phyloP scores from a whole-genome alignment of 2,888 invertebrate genomes.

The Cartodere bifasciata region DNA sequence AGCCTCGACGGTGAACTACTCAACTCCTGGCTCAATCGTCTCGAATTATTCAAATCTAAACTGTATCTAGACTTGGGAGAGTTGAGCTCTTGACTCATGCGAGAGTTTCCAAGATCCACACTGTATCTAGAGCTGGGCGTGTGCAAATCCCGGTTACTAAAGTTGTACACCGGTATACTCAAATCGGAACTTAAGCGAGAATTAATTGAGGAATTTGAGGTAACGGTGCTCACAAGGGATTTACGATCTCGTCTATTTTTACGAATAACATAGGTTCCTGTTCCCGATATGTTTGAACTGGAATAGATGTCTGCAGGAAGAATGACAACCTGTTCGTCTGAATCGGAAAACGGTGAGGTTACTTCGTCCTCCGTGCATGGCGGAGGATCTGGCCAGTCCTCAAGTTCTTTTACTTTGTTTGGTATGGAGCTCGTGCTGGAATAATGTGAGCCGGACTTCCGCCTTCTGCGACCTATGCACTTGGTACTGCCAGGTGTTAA shows the following conservation, averaged over 20 bases:
- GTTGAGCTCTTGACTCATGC: conserved; percentile 40
- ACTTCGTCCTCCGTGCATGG: conserved; percentile 53
- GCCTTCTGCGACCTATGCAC: conserved; percentile 27
- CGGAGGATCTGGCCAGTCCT: conserved; percentile 64
- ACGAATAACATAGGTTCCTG: conserved; percentile 72
- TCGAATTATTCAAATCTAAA: conserved; percentile 44
- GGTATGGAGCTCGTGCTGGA: conserved; percentile 63
- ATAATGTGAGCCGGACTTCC: conserved; percentile 37
- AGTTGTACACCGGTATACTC: conserved; percentile 46
- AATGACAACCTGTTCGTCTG: conserved; percentile 33
- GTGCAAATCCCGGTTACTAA: conserved; percentile 46
- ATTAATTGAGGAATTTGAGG: conserved; percentile 44
- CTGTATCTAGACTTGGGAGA: conserved; percentile 48
- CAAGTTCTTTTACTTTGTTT: conserved; percentile 51
- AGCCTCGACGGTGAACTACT: conserved; percentile 30
- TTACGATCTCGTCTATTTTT: conserved; percentile 58
- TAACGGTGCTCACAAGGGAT: conserved; percentile 44
- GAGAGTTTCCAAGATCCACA: conserved; percentile 51
- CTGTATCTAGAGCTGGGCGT: conserved; percentile 55
- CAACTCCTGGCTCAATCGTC: conserved; percentile 28
- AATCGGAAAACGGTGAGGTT: conserved; percentile 57
- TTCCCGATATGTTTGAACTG: conserved; percentile 40
- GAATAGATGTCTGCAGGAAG: conserved; percentile 28
- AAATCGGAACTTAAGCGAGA: conserved; percentile 50
- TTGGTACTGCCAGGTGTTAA: conserved; percentile 46